Conservation (phyloP, 2,113 vertebrate genomes). For the Elaphurus davidianus region DNA sequence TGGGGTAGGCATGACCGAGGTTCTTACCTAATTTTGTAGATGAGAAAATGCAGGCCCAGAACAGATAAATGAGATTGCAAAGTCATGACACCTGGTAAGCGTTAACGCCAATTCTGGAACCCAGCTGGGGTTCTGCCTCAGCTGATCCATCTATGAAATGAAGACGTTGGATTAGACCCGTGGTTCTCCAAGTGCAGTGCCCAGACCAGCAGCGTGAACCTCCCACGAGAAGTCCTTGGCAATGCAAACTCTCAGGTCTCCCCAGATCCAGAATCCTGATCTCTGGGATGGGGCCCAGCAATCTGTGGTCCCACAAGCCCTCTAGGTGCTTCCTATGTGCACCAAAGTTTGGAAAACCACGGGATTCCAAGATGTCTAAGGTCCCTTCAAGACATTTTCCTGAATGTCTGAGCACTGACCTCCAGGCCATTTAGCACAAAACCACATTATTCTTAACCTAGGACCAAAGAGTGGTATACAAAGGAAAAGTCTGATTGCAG, state of each 20-base stretch:
- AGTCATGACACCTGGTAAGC: neutral
- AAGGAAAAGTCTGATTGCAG: no score
- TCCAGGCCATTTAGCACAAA: neutral
- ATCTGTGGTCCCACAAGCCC: neutral
- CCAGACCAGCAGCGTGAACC: neutral
- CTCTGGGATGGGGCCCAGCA: neutral
- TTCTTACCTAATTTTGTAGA: neutral
- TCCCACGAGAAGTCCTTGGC: neutral
- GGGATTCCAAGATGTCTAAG: neutral
- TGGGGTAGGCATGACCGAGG: neutral
- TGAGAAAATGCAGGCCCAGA: neutral
- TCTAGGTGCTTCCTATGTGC: neutral
- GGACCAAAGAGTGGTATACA: no score
- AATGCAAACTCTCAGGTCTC: neutral
- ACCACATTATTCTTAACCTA: neutral
- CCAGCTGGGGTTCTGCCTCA: neutral
- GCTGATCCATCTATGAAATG: neutral
- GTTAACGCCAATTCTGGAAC: neutral
- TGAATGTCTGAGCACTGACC: neutral
- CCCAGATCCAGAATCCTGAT: neutral
- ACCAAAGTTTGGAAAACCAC: neutral
- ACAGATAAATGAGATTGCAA: neutral
- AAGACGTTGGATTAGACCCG: neutral
- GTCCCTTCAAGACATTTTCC: neutral
- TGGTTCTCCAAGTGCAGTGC: neutral